Evolutionary conservation across 2,797 vertebrate species (phyloP).

Genomic region (Amphiprion clarkii): DNA sequence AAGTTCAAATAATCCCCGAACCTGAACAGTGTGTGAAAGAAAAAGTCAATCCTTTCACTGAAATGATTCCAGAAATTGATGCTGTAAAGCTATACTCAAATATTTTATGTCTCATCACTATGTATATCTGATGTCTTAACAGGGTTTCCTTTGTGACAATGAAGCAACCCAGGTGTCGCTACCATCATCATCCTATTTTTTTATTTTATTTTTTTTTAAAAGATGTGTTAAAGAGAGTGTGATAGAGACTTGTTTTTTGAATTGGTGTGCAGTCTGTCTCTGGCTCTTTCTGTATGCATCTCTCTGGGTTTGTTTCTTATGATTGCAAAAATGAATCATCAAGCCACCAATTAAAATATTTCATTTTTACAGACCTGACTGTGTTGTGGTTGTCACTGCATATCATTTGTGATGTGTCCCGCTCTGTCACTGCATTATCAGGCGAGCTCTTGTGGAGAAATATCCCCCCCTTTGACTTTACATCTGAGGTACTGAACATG

Average conservation of each 20-base stretch:
- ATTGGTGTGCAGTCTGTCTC: conserved; percentile 68
- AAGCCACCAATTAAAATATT: conserved; percentile 88
- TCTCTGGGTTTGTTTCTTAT: conserved; percentile 81
- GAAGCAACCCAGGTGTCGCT: conserved; percentile 56
- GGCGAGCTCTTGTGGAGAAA: conserved; percentile 1
- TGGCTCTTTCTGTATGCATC: conserved; percentile 75
- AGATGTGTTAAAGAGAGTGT: conserved; percentile 53
- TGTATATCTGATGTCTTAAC: conserved; percentile 80
- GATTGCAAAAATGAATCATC: conserved; percentile 86
- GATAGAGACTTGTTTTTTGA: conserved; percentile 54
- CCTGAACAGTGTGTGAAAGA: conserved; percentile 28
- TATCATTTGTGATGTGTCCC: conserved; percentile 29
- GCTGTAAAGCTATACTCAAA: conserved; percentile 64
- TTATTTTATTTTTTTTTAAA: conserved; percentile 23
- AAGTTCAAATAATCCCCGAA: neutral
- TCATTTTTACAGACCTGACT: conserved; percentile 83
- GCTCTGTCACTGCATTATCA: conserved; percentile 20
- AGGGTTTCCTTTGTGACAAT: conserved; percentile 70
- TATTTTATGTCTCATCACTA: conserved; percentile 60
- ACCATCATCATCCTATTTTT: conserved; percentile 29
- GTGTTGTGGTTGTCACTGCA: conserved; percentile 63
- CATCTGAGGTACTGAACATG: conserved; percentile 23
- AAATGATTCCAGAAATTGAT: conserved; percentile 73
- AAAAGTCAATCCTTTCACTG: conserved; percentile 39
- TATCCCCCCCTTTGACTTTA: neutral